Conservation (phyloP, 1,140 invertebrate species). For the Danaus plexippus region DNA sequence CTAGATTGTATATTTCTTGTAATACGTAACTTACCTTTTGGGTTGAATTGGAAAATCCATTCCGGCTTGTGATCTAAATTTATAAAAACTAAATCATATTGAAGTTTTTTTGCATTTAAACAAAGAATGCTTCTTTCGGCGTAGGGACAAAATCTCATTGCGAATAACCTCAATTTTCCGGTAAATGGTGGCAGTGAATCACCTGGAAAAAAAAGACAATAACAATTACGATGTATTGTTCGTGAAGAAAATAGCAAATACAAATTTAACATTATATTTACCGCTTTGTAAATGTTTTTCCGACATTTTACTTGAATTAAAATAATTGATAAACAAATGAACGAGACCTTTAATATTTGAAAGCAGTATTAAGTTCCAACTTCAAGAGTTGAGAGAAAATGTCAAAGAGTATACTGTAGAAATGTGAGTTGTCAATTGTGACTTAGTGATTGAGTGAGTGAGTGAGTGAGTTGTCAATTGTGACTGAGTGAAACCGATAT, state of each 20-base stretch:
- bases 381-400: too few relatives aligned
- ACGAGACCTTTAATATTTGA: too few relatives aligned
- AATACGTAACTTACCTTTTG: constrained; percentile 64
- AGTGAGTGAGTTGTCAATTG: too few relatives aligned
- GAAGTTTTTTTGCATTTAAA: constrained; percentile 86
- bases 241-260: constrained; percentile 3
- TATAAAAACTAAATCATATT: constrained; percentile 87
- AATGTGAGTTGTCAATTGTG: too few relatives aligned
- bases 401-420: too few relatives aligned
- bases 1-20: too few relatives aligned
- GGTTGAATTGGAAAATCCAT: constrained; percentile 80
- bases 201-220: constrained; percentile 33
- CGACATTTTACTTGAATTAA: constrained; percentile 36
- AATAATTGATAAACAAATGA: too few relatives aligned
- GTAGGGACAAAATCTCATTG: constrained; percentile 93
- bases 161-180: constrained; percentile 85
- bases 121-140: constrained; percentile 87
- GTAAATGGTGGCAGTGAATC: constrained; percentile 46
- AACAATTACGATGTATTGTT: neutral
- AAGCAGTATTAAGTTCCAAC: too few relatives aligned
- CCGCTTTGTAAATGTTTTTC: constrained; percentile 66
- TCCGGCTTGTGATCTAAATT: constrained; percentile 89
- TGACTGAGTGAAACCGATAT: too few relatives aligned
- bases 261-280: constrained; percentile 24
- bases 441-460: too few relatives aligned